Evolutionary conservation across 1,140 invertebrate species (phyloP).

Genomic region (Papilio aristodemus): DNA sequence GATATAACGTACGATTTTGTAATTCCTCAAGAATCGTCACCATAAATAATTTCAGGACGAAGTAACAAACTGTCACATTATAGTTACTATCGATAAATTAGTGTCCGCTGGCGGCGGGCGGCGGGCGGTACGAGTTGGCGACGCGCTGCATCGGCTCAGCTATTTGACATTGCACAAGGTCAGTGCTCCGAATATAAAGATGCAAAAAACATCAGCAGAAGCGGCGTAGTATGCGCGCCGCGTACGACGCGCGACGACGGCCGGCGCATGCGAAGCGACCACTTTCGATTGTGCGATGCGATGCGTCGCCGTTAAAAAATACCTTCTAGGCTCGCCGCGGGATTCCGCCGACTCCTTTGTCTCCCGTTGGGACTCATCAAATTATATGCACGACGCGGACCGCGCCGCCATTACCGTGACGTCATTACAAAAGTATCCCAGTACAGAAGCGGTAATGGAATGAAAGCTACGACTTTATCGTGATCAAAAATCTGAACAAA

Average conservation of each 20-base stretch:
- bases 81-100: not conserved
- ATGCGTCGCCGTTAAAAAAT: slow-evolving; percentile 59
- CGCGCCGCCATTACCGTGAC: not conserved
- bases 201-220: slow-evolving; percentile 63
- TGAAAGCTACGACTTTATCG: slow-evolving; percentile 5
- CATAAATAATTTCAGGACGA: no score
- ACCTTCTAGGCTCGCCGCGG: slow-evolving; percentile 35
- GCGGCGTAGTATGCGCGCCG: slow-evolving; percentile 54
- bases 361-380: slow-evolving; percentile 31
- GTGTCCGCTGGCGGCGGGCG: not conserved
- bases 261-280: slow-evolving; percentile 63
- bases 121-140: slow-evolving; percentile 60
- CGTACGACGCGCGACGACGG: slow-evolving; percentile 46
- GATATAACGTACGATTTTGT: no score
- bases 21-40: no score
- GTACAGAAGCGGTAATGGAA: not conserved
- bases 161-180: slow-evolving; percentile 80
- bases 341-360: slow-evolving; percentile 30
- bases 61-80: not conserved
- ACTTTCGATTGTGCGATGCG: slow-evolving; percentile 65
- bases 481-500: not conserved
- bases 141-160: slow-evolving; percentile 64
- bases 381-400: slow-evolving; percentile 21
- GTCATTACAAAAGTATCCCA: slow-evolving; percentile 9
- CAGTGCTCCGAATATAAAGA: slow-evolving; percentile 79